Conservation (phyloP, 1,140 invertebrate species). For the Cheumatopsyche charites region DNA sequence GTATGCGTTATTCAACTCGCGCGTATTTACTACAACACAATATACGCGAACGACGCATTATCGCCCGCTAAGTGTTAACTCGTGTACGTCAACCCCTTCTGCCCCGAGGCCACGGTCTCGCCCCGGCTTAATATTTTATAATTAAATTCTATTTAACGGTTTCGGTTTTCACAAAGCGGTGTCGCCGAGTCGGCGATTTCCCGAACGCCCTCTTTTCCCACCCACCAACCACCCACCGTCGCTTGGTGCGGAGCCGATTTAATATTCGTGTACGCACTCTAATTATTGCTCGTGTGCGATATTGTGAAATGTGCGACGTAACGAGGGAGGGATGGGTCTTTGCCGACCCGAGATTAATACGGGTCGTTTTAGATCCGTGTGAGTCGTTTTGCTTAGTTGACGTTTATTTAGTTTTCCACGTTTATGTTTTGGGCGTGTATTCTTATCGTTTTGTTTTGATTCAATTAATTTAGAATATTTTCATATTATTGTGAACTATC, state of each 20-base stretch:
- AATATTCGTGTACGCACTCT: too few species aligned
- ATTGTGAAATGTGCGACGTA: too few species aligned
- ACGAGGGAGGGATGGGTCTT: not conserved
- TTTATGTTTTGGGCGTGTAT: too few species aligned
- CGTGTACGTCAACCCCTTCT: constrained; percentile 24
- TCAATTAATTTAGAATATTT: too few species aligned
- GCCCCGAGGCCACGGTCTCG: constrained; percentile 22
- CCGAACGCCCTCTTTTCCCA: constrained; percentile 18
- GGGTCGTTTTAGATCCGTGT: too few species aligned
- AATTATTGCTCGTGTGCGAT: too few species aligned
- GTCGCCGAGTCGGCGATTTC: constrained; percentile 35
- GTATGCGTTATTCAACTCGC: constrained; percentile 13
- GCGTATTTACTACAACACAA: not conserved
- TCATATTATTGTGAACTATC: too few species aligned
- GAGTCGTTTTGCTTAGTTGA: too few species aligned
- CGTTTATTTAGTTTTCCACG: too few species aligned
- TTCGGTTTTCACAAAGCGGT: constrained; percentile 41
- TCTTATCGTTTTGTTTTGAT: too few species aligned
- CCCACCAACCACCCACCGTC: not conserved
- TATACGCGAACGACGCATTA: constrained; percentile 6
- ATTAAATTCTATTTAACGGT: constrained; percentile 44
- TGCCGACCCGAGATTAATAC: too few species aligned
- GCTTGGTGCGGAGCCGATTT: not conserved
- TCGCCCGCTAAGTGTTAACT: constrained; percentile 31
- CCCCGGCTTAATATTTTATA: constrained; percentile 38